Conservation (phyloP, 2,797 vertebrate genomes). For the Sebastes paucispinis region DNA sequence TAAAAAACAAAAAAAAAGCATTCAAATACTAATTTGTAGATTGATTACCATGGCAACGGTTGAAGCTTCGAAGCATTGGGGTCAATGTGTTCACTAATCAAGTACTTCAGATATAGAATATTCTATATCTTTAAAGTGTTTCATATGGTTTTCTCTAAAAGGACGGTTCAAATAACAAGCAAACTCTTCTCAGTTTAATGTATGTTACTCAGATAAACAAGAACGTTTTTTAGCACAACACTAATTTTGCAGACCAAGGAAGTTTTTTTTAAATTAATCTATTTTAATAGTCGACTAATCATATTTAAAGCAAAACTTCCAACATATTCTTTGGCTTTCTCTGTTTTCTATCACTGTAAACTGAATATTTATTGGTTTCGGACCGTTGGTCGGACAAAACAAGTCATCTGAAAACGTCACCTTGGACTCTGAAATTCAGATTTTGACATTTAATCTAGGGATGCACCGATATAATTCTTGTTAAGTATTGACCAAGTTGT, state of each 20-base stretch:
- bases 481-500: too few relatives aligned
- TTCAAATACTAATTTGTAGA: too few relatives aligned
- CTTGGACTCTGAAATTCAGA: not conserved
- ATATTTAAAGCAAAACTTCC: too few relatives aligned
- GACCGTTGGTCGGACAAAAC: not conserved
- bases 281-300: too few relatives aligned
- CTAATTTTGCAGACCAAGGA: not conserved
- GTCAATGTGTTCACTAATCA: not conserved
- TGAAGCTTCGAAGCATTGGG: too few relatives aligned
- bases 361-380: not conserved
- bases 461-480: too few relatives aligned
- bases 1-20: too few relatives aligned
- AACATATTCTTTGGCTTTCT: not conserved
- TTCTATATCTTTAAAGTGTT: not conserved
- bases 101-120: conserved; percentile 2
- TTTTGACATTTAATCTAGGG: not conserved
- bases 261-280: not conserved
- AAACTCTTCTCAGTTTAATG: not conserved
- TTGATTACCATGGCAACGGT: too few relatives aligned
- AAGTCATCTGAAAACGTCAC: not conserved
- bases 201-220: not conserved
- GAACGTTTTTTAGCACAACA: not conserved
- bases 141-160: not conserved
- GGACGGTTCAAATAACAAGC: not conserved
- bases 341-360: not conserved